Evolutionary conservation across 2,113 vertebrate species (phyloP).

Genomic region (Stegostoma tigrinum): DNA sequence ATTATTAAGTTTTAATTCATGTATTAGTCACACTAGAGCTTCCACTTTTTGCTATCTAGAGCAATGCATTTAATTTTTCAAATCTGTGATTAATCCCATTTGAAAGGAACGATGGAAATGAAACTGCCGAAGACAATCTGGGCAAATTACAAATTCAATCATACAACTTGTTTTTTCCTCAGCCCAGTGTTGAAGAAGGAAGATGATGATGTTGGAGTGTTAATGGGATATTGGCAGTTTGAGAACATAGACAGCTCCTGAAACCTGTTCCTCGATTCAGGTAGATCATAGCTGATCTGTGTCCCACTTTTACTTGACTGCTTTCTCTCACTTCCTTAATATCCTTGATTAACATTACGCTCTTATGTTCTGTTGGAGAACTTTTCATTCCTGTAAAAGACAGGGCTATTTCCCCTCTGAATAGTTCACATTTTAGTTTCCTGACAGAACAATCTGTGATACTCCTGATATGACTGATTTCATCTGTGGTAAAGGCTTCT

Average conservation of each 20-base stretch:
- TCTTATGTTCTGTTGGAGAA: background rate
- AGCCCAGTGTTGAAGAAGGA: background rate
- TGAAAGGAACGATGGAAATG: too few species aligned
- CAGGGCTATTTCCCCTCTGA: background rate
- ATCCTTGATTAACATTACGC: background rate
- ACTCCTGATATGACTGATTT: background rate
- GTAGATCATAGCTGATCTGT: background rate
- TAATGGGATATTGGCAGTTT: background rate
- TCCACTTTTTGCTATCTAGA: background rate
- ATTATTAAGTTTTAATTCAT: background rate
- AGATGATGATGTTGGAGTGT: background rate
- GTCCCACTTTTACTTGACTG: background rate
- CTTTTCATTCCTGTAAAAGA: background rate
- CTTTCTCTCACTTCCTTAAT: background rate
- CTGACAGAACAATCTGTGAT: background rate
- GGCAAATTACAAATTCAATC: background rate
- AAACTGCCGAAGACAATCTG: background rate
- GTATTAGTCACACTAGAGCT: background rate
- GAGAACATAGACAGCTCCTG: background rate
- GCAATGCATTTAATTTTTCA: background rate
- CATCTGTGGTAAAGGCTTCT: background rate
- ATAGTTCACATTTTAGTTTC: background rate
- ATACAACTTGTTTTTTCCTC: background rate
- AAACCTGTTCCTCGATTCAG: background rate
- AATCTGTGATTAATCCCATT: background rate